A percentile compares a stretch with the other conserved stretches of the same genome.
Evolutionary conservation across 2,888 invertebrate species (phyloP).

Genomic region (Cryptocephalus moraei): DNA sequence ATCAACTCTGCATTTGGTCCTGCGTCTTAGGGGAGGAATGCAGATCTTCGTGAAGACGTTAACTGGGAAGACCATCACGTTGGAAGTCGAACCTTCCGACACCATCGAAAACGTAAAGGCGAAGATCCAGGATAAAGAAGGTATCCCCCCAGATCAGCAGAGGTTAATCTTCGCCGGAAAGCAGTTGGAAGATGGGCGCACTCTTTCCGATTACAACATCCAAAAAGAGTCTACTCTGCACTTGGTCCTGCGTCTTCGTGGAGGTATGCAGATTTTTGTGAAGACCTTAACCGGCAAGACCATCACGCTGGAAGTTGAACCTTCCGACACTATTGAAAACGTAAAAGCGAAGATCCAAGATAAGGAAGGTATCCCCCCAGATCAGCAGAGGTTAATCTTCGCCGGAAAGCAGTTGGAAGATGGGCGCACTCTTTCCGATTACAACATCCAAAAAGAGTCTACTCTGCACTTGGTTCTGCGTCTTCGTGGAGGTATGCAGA

Average conservation of each 20-base stretch:
- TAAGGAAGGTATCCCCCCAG: conserved; percentile 46
- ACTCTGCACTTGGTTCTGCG: conserved; percentile 47
- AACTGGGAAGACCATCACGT: conserved; percentile 86
- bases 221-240: conserved; percentile 88
- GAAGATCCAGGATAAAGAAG: conserved; percentile 65
- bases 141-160: conserved; percentile 49
- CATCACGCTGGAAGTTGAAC: conserved; percentile 46
- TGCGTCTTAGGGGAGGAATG: conserved; percentile 92
- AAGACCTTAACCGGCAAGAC: conserved; percentile 45
- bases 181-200: conserved; percentile 85
- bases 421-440: conserved; percentile 53
- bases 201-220: conserved; percentile 86
- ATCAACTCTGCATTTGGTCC: conserved; percentile 86
- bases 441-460: conserved; percentile 55
- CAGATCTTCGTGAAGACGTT: conserved; percentile 94
- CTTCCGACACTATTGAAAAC: conserved; percentile 53
- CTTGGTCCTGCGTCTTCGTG: conserved; percentile 74
- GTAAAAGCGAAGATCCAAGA: conserved; percentile 51
- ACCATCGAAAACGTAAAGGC: conserved; percentile 91
- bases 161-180: conserved; percentile 85
- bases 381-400: conserved; percentile 52
- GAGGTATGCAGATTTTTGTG: conserved; percentile 63
- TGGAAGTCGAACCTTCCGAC: conserved; percentile 83
- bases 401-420: conserved; percentile 62
- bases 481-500: conserved; percentile 39